Evolutionary conservation across 2,888 invertebrate genomes (phyloP), one percentile per base, ranked within the genome.

Genomic region (Torymus aiolomorphi): DNA sequence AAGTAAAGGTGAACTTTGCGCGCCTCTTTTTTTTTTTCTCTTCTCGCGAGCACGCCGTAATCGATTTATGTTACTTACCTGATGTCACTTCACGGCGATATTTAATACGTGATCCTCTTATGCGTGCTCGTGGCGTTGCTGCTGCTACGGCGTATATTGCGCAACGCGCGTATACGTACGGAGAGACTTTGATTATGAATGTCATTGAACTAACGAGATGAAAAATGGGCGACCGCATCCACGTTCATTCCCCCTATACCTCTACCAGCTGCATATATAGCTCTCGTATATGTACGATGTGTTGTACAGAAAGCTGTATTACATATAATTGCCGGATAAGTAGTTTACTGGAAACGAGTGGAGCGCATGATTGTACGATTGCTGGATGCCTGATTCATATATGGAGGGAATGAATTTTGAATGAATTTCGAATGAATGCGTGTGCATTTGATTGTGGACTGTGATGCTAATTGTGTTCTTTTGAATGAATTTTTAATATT

Each of bases 131-230:
- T 31, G 51, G 52, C 52, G 42, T 16, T 62, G 42, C 42, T 42
- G 42, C 42, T 42, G 42, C 42, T 42, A 8, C 42, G 5, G 8
- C 12, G 10, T 52, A 4, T 14, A 62, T 80, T 76, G 63, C 74
- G 54, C 56, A 80, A 76, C 59, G 51, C 61, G 42, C 10, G 2
- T 8, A 31, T 5, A 4, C 4, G 31, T 31, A 54, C 51, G 18
- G 12, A n/a, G n/a, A 57, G 52, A 57, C 75, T 69, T 66, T 67
- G 72, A 76, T 76, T 80, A 56, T 67, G 31, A 72, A 76, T 80
- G 76, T 80, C 75, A 72, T 76, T 80, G 76, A 80, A 80, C 80
- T 80, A 76, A 67, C 67, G 71, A 76, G 62, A 76, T 80, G 61
- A 65, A 74, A 79, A 73, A 79, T 65, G 65, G 75, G 56, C 69